Evolutionary conservation across 2,797 vertebrate species (phyloP).

Genomic region (Sylvia borin): DNA sequence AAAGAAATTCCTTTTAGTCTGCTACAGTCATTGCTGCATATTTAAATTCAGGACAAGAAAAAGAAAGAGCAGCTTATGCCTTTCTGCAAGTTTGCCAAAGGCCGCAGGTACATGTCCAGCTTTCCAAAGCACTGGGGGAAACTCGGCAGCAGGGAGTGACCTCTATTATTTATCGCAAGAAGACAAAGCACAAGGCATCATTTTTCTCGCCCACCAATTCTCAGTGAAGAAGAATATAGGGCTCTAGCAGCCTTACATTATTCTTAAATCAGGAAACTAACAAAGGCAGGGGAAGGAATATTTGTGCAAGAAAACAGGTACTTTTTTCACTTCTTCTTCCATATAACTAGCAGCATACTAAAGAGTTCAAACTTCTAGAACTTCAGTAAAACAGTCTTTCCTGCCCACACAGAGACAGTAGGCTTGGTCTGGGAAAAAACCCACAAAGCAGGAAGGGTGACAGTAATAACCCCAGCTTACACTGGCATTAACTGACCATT

Average conservation of each 20-base stretch:
- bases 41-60: background rate
- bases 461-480: background rate
- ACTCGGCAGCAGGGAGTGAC: background rate
- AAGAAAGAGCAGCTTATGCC: background rate
- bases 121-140: background rate
- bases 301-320: background rate
- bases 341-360: background rate
- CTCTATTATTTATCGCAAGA: conserved; percentile 1
- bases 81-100: background rate
- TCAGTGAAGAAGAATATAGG: background rate
- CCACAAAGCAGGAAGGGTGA: background rate
- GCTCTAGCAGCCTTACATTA: background rate
- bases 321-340: background rate
- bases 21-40: background rate
- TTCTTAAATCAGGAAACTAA: conserved; percentile 24
- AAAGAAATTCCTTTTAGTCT: background rate
- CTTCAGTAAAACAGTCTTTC: background rate
- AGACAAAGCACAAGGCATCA: background rate
- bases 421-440: background rate
- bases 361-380: background rate
- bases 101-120: background rate
- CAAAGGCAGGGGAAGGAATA: background rate
- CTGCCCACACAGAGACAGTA: background rate
- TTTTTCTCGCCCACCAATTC: background rate
- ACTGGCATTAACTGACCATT: background rate